These are phyloP conservation scores for Plebejus argus DNA, from an alignment of 2,888 invertebrate species.

Conservation along the genomic window DNA sequence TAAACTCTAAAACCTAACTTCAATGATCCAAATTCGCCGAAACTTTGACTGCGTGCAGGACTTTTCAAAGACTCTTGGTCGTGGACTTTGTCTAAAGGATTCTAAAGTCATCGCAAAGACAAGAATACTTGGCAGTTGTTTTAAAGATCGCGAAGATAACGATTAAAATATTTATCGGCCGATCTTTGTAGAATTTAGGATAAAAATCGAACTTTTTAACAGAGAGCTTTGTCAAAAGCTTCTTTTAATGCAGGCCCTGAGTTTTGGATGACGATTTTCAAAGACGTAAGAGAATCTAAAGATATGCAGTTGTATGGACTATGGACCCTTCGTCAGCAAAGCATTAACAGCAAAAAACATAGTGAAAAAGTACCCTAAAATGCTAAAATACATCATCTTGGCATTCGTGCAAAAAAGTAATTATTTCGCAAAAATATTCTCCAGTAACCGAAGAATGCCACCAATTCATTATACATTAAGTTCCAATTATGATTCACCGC, in stretches of 20 bases:
- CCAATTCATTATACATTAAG: slow-evolving; percentile 25
- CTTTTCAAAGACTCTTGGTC: neutral
- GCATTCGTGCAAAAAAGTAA: neutral
- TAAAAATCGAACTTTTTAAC: too few relatives aligned
- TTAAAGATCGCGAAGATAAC: neutral
- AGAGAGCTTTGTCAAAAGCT: too few relatives aligned
- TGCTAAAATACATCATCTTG: neutral
- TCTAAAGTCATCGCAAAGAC: neutral
- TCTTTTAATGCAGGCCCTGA: too few relatives aligned
- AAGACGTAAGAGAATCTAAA: too few relatives aligned
- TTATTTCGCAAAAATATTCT: neutral
- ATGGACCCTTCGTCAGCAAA: too few relatives aligned
- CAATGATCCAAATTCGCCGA: neutral
- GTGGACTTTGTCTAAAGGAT: neutral
- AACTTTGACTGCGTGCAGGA: neutral
- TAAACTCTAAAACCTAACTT: neutral
- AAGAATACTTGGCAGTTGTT: neutral
- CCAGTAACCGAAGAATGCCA: neutral
- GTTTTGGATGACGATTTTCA: too few relatives aligned
- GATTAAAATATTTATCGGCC: neutral
- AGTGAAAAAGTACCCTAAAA: neutral
- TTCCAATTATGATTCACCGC: slow-evolving; percentile 28
- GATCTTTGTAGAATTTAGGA: neutral
- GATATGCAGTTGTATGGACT: too few relatives aligned
- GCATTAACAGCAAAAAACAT: too few relatives aligned